Conservation (phyloP, 1,140 invertebrate genomes). For the Phymorhynchus buccinoides region DNA sequence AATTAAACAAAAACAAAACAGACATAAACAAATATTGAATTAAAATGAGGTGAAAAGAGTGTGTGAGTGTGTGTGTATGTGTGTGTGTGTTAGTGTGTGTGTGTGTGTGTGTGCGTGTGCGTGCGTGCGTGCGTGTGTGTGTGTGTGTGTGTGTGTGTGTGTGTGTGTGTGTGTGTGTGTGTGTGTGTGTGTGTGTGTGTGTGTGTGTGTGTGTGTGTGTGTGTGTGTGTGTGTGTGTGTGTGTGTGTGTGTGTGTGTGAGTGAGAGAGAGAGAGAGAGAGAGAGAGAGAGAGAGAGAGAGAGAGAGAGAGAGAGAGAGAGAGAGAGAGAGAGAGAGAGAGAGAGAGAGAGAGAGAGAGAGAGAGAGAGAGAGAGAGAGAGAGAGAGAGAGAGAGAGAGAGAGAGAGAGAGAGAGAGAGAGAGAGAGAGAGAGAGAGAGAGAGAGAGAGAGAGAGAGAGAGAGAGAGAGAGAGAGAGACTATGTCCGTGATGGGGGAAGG, state of each 20-base stretch:
- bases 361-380: conserved; percentile 25
- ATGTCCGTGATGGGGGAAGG: too few relatives aligned
- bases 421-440: neutral
- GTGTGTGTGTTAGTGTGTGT: neutral
- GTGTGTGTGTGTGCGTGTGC: neutral
- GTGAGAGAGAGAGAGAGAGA: neutral
- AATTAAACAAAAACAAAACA: too few relatives aligned
- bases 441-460: conserved; percentile 38
- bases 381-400: neutral
- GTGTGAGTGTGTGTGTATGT: conserved; percentile 20
- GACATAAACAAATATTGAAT: too few relatives aligned
- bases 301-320: conserved; percentile 24
- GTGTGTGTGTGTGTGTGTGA: neutral
- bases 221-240: too few relatives aligned
- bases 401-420: conserved; percentile 6
- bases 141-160: neutral
- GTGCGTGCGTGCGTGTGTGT: neutral
- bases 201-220: neutral
- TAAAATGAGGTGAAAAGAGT: too few relatives aligned
- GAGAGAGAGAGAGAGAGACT: conserved; percentile 33
- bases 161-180: neutral
- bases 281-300: neutral
- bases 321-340: conserved; percentile 34
- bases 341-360: conserved; percentile 27
- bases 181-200: neutral